Conservation (phyloP, 2,888 invertebrate species). For the Notocelia uddmanniana region DNA sequence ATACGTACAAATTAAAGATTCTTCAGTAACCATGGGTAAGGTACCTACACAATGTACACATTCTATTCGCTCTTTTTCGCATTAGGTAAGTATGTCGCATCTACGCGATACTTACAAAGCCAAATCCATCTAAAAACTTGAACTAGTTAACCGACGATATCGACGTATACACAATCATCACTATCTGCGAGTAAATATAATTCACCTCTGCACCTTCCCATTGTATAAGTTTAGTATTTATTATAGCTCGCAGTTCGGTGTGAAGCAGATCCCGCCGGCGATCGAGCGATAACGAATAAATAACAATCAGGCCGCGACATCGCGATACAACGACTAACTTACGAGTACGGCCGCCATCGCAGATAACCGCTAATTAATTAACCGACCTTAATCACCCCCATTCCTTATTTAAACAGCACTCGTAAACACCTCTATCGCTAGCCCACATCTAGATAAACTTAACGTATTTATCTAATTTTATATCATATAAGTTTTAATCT, state of each 20-base stretch:
- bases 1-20: no score
- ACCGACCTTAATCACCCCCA: conserved; percentile 35
- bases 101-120: no score
- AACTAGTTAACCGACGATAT: no score
- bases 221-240: no score
- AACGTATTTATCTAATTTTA: conserved; percentile 28
- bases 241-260: conserved; percentile 18
- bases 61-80: no score
- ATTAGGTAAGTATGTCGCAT: no score
- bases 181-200: neutral
- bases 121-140: no score
- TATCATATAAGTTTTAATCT: conserved; percentile 24
- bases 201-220: neutral
- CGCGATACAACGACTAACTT: conserved; percentile 56
- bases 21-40: no score
- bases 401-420: conserved; percentile 43
- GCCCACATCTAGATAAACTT: conserved; percentile 32
- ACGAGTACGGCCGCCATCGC: conserved; percentile 34
- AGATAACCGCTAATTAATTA: conserved; percentile 47
- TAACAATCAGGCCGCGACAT: conserved; percentile 74
- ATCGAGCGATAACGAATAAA: conserved; percentile 73
- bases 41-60: no score
- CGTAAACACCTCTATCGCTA: conserved; percentile 34
- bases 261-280: conserved; percentile 52
- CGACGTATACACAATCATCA: no score